Evolutionary conservation across 2,888 invertebrate species (phyloP).

Genomic region (Galerucella calmariensis): DNA sequence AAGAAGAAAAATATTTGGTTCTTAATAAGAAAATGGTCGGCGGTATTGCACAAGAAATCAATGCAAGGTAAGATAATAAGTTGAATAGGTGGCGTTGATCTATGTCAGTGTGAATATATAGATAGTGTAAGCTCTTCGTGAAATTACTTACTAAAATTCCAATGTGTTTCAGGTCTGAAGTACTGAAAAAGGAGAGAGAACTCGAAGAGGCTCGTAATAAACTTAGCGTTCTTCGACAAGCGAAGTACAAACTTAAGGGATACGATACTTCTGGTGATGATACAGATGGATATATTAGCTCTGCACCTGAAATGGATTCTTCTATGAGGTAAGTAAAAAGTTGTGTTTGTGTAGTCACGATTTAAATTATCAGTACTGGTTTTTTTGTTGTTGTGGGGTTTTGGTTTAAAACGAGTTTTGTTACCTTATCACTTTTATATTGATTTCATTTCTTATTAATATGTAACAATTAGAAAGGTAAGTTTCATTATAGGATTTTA

Average conservation of each 20-base stretch:
- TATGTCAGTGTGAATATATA: too few species aligned
- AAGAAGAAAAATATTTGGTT: conserved; percentile 91
- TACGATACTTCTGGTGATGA: conserved; percentile 76
- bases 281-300: conserved; percentile 69
- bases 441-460: too few species aligned
- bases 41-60: conserved; percentile 95
- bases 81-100: too few species aligned
- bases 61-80: conserved; percentile 72
- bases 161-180: conserved; percentile 74
- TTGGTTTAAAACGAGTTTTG: neutral
- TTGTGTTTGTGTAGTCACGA: conserved; percentile 56
- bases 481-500: too few species aligned
- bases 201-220: conserved; percentile 91
- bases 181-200: conserved; percentile 93
- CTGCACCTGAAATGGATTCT: conserved; percentile 60
- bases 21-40: conserved; percentile 95
- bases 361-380: conserved; percentile 36
- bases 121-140: too few species aligned
- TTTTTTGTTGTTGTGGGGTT: neutral
- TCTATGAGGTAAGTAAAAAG: conserved; percentile 63
- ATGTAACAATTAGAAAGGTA: too few species aligned
- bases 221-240: conserved; percentile 90
- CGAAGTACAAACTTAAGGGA: conserved; percentile 84
- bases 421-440: neutral
- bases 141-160: neutral